Percentiles rank a stretch among this genome's conserved stretches.
These are phyloP conservation scores for Coelopa pilipes DNA, from an alignment of 2,888 invertebrate genomes.

Conservation along the genomic window DNA sequence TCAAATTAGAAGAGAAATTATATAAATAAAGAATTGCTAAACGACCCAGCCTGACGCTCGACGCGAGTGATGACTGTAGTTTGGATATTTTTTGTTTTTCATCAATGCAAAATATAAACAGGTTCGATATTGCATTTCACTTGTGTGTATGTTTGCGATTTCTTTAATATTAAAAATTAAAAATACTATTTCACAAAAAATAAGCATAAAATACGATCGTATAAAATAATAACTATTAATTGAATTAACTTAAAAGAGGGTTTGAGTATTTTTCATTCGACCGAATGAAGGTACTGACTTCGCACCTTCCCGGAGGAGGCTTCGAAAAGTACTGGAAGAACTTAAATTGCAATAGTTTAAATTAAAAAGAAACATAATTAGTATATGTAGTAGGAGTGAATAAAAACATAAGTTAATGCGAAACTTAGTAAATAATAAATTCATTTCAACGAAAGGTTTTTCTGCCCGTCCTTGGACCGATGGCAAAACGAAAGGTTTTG, in stretches of 20 bases:
- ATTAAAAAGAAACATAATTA: constrained; percentile 19
- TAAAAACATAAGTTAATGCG: not conserved
- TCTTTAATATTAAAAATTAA: not conserved
- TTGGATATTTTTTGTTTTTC: not conserved
- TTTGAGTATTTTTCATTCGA: constrained; percentile 17
- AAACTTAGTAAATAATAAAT: constrained; percentile 41
- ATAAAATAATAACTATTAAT: not conserved
- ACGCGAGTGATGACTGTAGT: constrained; percentile 4
- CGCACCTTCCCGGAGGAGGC: not conserved
- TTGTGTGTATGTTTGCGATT: not conserved
- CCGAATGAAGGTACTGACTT: constrained; percentile 18
- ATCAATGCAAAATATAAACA: too few relatives aligned
- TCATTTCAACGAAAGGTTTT: constrained; percentile 46
- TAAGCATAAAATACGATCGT: not conserved
- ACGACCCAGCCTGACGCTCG: constrained; percentile 15
- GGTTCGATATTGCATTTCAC: too few relatives aligned
- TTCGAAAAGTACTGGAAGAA: constrained; percentile 27
- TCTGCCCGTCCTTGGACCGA: not conserved
- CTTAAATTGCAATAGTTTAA: constrained; percentile 17
- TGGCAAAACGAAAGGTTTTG: constrained; percentile 29
- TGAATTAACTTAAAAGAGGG: not conserved
- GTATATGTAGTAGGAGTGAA: not conserved
- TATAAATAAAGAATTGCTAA: constrained; percentile 43
- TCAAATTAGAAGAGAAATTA: constrained; percentile 32
- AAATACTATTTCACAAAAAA: not conserved